Evolutionary conservation across 1,140 invertebrate genomes (phyloP), one percentile per base, ranked within the genome.

Genomic region (Phocides pigmalion): DNA sequence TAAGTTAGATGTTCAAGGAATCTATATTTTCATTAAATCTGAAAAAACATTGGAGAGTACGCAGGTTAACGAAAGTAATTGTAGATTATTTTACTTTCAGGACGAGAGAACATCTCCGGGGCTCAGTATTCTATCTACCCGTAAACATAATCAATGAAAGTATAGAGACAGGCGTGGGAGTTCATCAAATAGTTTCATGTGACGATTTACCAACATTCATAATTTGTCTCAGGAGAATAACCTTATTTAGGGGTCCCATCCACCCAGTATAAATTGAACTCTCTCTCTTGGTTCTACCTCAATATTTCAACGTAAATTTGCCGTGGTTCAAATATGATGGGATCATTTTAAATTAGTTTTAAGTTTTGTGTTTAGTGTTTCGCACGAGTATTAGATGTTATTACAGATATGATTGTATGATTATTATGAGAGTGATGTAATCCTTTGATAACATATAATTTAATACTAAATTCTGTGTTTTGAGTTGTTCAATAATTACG

Each of bases 311-410:
- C 19, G 6, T 28, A 51, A 32, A 35, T 15, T 20, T 0, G 4
- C 11, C 20, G 6, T n/a, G 1, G 0, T 12, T 11, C 25, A 11
- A 32, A 16, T 20, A 11, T 17, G 16, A 8, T 49, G 42, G 53
- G 22, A 35, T 64, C n/a, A 49, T 14, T 61, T 3, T 46, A 28
- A 19, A 46, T 46, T 59, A 14, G 41, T 59, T 20, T 35, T 12
- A 16, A 20, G 17, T 39, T 46, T 28, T 56, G 37, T 64, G 32
- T 12, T 62, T 51, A 32, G 37, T 39, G 74, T 82, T 58, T 85
- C 85, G 75, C 85, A 88, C 83, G 85, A 66, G 76, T 83, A 87
- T 87, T 71, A 72, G 71, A 72, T 80, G 62, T 66, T 68, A 68
- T 42, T 64, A 44, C 58, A 70, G 71, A 71, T 68, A 68, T 59